These are phyloP conservation scores for Scelioninae gen. 1 DNA, from an alignment of 2,888 invertebrate genomes.

Conservation along the genomic window DNA sequence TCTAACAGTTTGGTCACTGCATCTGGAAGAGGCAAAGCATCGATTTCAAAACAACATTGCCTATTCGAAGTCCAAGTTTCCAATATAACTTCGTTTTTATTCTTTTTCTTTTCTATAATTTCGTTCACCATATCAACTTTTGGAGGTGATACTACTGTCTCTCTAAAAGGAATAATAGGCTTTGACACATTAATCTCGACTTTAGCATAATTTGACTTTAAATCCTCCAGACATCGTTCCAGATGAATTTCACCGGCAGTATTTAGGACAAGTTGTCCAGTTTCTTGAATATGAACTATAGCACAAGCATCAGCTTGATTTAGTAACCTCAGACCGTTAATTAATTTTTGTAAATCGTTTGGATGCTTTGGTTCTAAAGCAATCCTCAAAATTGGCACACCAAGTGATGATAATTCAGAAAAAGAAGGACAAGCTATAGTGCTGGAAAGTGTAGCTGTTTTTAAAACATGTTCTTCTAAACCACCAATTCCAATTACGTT, in stretches of 20 bases:
- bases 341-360: slow-evolving; percentile 90
- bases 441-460: slow-evolving; percentile 95
- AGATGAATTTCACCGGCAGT: slow-evolving; percentile 99
- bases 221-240: slow-evolving; percentile 96
- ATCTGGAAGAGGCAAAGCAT: slow-evolving; percentile 91
- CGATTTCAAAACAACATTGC: slow-evolving; percentile 89
- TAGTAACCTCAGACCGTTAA: slow-evolving; percentile 91
- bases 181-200: slow-evolving; percentile 95
- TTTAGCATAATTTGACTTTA: slow-evolving; percentile 92
- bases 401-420: slow-evolving; percentile 90
- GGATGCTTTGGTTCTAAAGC: slow-evolving; percentile 95
- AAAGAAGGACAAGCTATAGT: slow-evolving; percentile 94
- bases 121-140: slow-evolving; percentile 94
- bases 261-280: slow-evolving; percentile 96
- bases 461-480: slow-evolving; percentile 92
- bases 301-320: slow-evolving; percentile 98
- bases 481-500: slow-evolving; percentile 96
- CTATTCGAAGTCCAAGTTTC: no score
- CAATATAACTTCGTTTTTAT: no score
- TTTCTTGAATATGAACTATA: slow-evolving; percentile 94
- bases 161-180: slow-evolving; percentile 98
- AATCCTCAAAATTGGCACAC: slow-evolving; percentile 96
- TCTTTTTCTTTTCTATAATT: slow-evolving; percentile 89
- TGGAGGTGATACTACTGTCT: slow-evolving; percentile 94
- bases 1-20: slow-evolving; percentile 90